Base-by-base conservation (phyloP, 2,797 vertebrate genomes). In the Pseudocheirus occidentalis region DNA sequence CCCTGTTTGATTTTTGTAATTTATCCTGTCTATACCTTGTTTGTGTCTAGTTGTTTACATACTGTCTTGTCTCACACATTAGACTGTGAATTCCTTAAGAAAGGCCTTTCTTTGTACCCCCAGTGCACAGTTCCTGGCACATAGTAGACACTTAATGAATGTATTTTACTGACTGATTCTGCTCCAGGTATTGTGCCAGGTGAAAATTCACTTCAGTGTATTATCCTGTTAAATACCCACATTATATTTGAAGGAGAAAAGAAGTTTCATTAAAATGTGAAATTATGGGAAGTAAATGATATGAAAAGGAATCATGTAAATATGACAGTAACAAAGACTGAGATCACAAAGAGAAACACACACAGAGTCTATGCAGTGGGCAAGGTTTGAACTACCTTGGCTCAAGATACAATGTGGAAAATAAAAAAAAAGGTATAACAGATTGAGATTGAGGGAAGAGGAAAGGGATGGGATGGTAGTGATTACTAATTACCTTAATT, bases 161-260 rank as follows among this genome's bases (percentile, higher is more conserved):
- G 3, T 73, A 18, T 73, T n/a, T 73, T 40, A 16, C 16, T 40
- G 62, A 18, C 62, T 34, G 31, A 66, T 0, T 66, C 11, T 34
- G 31, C 13, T 14, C 31, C 59, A n/a, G 59, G 13, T 1, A 34
- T 14, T 66, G 31, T 66, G 31, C 13, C 28, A 34, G 59, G 59
- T 97, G 99, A 99, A 98, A 99, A 99, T 97, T 99, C 99, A 1
- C 11, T 99, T 96, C 99, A 99, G 99, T 98, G 99, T 99, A 91
- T n/a, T n/a, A n/a, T n/a, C n/a, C 96, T 98, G 99, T 97, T 99
- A 96, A 99, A 99, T 98, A 99, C 99, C 66, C 99, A 99, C 94
- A 98, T 99, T 96, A 98, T 99, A 96, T 99, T 99, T 98, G 99
- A 99, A 97, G 99, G 99, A 92, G 99, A 99, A 96, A 99, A 99